Evolutionary conservation across 2,797 vertebrate species (phyloP), one percentile per base, ranked within the genome.

Genomic region (Paguma larvata): DNA sequence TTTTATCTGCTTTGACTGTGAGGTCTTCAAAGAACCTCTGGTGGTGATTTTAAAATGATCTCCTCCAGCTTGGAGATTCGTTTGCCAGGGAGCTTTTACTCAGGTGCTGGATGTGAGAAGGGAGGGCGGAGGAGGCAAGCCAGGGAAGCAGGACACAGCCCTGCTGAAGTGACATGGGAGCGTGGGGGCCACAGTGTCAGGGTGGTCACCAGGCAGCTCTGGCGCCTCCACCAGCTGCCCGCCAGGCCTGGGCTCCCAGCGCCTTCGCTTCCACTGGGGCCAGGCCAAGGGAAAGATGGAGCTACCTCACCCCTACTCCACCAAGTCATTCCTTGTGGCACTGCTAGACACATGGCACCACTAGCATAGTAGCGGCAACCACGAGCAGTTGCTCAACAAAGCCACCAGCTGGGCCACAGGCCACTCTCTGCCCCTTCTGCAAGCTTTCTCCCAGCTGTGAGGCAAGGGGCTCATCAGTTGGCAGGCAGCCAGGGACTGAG

Each of bases 31-130:
- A 98, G 97, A 98, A 93, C 98, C 98, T 98, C 97, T 80, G 72
- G 92, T 97, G 97, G 97, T 98, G 98, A 98, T 98, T 98, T 98
- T 98, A 97, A 97, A 98, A 98, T 98, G 98, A 98, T 98, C 97
- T 98, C 97, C 97, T 97, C 97, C 97, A 97, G 97, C 97, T 98
- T 98, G 93, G 96, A 98, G 97, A 98, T 98, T 97, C 97, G 93
- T 97, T 98, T 98, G 97, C 97, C 97, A 98, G 97, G 98, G 89
- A 98, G 97, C 94, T 94, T 98, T 98, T 96, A 98, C 92, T 98
- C 96, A 97, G 95, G 97, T 82, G 86, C 92, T 44, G 41, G 90
- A 97, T 96, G 92, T 91, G 95, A 98, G 93, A 93, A 67, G 94
- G 95, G 93, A 97, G 82, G 96, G 97, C 7, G 0, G 46, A 84